Conservation (phyloP, 1,140 invertebrate species). For the Phocides pigmalion region DNA sequence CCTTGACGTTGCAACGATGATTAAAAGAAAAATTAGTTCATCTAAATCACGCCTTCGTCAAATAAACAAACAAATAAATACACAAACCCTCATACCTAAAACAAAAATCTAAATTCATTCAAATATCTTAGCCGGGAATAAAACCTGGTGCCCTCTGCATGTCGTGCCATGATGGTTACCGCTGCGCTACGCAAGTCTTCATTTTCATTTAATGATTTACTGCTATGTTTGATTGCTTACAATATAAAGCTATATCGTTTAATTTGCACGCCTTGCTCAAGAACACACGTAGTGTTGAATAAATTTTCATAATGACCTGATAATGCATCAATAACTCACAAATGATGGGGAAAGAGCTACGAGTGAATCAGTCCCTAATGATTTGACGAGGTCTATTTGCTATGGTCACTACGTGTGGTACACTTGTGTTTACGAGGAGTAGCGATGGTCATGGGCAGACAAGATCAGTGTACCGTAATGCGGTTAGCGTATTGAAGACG, state of each 20-base stretch:
- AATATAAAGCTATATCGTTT: neutral
- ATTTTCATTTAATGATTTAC: no score
- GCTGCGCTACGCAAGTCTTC: no score
- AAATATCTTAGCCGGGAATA: no score
- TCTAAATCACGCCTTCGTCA: no score
- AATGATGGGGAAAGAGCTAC: slow-evolving; percentile 20
- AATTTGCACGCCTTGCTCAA: neutral
- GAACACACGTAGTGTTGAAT: slow-evolving; percentile 15
- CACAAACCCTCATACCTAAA: no score
- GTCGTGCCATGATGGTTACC: no score
- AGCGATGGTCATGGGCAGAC: slow-evolving; percentile 22
- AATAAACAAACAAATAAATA: no score
- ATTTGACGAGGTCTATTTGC: slow-evolving; percentile 37
- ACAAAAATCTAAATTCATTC: no score
- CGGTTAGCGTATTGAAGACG: neutral
- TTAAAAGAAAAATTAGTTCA: no score
- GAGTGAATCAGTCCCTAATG: slow-evolving; percentile 24
- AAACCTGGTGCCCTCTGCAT: no score
- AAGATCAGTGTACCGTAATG: slow-evolving; percentile 8
- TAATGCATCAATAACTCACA: slow-evolving; percentile 33
- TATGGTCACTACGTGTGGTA: slow-evolving; percentile 14
- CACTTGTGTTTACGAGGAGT: slow-evolving; percentile 18
- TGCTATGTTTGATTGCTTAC: neutral
- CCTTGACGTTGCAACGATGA: no score
- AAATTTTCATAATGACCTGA: slow-evolving; percentile 25